phyloP scores from a whole-genome alignment of 2,888 invertebrate genomes.

The Lycophotia porphyrea region DNA sequence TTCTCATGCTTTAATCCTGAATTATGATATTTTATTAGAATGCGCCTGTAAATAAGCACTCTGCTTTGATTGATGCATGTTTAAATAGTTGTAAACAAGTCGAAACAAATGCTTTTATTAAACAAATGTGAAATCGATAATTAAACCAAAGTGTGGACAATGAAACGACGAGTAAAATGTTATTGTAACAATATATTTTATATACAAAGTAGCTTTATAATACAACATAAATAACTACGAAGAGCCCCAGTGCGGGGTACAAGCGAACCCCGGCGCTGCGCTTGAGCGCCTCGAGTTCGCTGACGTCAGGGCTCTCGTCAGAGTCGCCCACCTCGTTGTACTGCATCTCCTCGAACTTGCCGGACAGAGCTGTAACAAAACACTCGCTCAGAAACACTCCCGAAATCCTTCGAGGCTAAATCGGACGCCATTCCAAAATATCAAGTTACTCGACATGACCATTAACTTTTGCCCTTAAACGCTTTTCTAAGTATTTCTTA shows the following conservation, averaged over 20 bases:
- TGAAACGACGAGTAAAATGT: constrained; percentile 76
- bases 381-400: constrained; percentile 65
- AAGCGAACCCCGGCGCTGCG: constrained; percentile 77
- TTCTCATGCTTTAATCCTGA: constrained; percentile 28
- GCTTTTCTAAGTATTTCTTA: constrained; percentile 65
- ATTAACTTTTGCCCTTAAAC: constrained; percentile 75
- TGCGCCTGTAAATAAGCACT: constrained; percentile 7
- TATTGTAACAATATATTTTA: constrained; percentile 88
- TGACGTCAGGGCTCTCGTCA: constrained; percentile 85
- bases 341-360: constrained; percentile 87
- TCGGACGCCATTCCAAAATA: constrained; percentile 70
- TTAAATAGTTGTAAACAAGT: constrained; percentile 25
- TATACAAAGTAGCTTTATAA: constrained; percentile 87
- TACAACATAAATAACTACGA: constrained; percentile 80
- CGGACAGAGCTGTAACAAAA: constrained; percentile 84
- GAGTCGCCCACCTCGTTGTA: constrained; percentile 86
- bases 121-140: constrained; percentile 22
- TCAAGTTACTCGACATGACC: constrained; percentile 77
- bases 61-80: constrained; percentile 13
- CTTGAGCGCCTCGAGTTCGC: constrained; percentile 86
- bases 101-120: constrained; percentile 24
- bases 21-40: constrained; percentile 1
- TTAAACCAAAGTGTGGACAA: constrained; percentile 40
- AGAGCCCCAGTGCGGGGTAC: constrained; percentile 69
- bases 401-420: constrained; percentile 65